Conservation (phyloP, 2,888 invertebrate genomes). For the Lamproptera curius region DNA sequence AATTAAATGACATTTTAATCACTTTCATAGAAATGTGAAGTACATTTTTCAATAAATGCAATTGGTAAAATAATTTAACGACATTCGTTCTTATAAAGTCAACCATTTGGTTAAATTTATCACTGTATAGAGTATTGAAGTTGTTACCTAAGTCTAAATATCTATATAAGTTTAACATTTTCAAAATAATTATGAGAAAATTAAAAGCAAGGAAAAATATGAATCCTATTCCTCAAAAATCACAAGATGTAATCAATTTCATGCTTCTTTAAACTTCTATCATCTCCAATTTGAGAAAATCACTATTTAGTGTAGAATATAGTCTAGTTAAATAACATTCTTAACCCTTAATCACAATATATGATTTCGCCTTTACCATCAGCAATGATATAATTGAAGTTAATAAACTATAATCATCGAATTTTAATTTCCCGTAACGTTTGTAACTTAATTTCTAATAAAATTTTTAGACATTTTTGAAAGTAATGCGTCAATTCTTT, state of each 20-base stretch:
- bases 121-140: not conserved
- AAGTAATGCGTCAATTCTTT: constrained; percentile 40
- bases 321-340: not conserved
- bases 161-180: not conserved
- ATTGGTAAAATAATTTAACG: not conserved
- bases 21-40: not conserved
- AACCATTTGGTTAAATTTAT: not conserved
- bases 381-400: not conserved
- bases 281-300: not conserved
- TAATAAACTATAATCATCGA: not conserved
- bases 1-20: not conserved
- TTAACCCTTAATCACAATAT: not conserved
- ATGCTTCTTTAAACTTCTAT: not conserved
- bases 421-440: not conserved
- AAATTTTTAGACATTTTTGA: constrained; percentile 42
- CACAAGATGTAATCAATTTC: constrained; percentile 1
- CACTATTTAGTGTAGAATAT: not conserved
- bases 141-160: not conserved
- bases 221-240: not conserved
- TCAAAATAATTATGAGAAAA: not conserved
- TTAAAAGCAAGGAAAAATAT: not conserved
- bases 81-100: not conserved
- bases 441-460: not conserved
- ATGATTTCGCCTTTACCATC: not conserved
- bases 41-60: not conserved